These are phyloP conservation scores for Formicarius rufipectus DNA, from an alignment of 2,113 vertebrate species.

Conservation along the genomic window DNA sequence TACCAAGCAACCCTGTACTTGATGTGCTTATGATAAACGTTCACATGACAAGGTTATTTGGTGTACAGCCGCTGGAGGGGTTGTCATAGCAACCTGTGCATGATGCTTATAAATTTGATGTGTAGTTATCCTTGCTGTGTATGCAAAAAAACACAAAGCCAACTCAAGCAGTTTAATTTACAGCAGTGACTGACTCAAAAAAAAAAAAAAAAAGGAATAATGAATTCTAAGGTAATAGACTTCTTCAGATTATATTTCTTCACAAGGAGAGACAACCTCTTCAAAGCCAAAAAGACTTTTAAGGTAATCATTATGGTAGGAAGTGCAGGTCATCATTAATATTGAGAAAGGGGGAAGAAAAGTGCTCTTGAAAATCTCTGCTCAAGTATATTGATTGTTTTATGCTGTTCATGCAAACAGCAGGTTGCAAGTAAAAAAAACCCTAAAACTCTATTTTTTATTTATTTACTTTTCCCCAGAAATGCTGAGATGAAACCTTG, in stretches of 20 bases:
- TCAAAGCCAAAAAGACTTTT: slow-evolving; percentile 69
- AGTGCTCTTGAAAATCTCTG: slow-evolving; percentile 29
- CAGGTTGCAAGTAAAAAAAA: slow-evolving; percentile 29
- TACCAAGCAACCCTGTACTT: slow-evolving; percentile 70
- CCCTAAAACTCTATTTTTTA: background rate
- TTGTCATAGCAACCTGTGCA: slow-evolving; percentile 80
- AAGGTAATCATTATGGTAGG: slow-evolving; percentile 62
- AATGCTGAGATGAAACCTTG: slow-evolving; percentile 48
- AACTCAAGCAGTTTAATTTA: slow-evolving; percentile 78
- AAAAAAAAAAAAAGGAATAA: background rate
- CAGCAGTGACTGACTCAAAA: slow-evolving; percentile 47
- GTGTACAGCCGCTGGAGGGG: slow-evolving; percentile 77
- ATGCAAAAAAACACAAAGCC: slow-evolving; percentile 80
- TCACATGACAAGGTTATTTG: slow-evolving; percentile 85
- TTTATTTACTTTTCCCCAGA: slow-evolving; percentile 29
- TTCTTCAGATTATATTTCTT: slow-evolving; percentile 57
- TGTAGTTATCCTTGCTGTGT: slow-evolving; percentile 84
- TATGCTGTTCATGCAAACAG: slow-evolving; percentile 39
- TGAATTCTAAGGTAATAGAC: slow-evolving; percentile 65
- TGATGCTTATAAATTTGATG: slow-evolving; percentile 83
- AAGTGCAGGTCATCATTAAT: slow-evolving; percentile 68
- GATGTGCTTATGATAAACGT: slow-evolving; percentile 82
- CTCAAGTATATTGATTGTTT: slow-evolving; percentile 45
- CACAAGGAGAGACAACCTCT: slow-evolving; percentile 57
- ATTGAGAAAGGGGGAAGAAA: slow-evolving; percentile 32